phyloP scores from a whole-genome alignment of 2,888 invertebrate genomes.

The Neoaliturus tenellus region DNA sequence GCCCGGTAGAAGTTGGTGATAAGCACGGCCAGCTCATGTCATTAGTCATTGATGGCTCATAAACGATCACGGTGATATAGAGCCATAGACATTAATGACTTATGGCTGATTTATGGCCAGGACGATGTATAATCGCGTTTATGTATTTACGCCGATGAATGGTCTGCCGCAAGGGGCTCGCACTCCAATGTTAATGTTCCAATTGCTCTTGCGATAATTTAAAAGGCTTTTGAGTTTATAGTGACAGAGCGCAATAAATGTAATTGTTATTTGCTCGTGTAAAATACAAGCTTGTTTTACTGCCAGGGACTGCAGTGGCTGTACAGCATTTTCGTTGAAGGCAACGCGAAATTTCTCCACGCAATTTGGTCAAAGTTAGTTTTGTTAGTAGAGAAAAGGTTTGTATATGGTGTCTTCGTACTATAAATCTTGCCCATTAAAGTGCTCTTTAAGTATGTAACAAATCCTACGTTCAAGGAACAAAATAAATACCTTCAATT shows the following conservation, averaged over 20 bases:
- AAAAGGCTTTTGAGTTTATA: not conserved
- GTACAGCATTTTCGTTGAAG: not conserved
- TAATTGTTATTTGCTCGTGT: not conserved
- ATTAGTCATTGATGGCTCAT: slow-evolving; percentile 33
- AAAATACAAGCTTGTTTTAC: not conserved
- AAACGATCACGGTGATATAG: slow-evolving; percentile 39
- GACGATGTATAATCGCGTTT: slow-evolving; percentile 8
- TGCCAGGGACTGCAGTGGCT: not conserved
- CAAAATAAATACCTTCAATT: too few relatives aligned
- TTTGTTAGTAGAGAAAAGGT: too few relatives aligned
- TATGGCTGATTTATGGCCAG: slow-evolving; percentile 23
- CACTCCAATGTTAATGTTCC: not conserved
- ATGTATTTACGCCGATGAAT: slow-evolving; percentile 12
- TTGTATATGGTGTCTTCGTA: too few relatives aligned
- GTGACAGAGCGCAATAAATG: not conserved
- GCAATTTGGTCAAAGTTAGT: too few relatives aligned
- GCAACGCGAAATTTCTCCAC: too few relatives aligned
- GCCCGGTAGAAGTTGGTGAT: not conserved
- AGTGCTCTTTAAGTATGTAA: too few relatives aligned
- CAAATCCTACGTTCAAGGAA: too few relatives aligned
- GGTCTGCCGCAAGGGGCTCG: not conserved
- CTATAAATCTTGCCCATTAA: too few relatives aligned
- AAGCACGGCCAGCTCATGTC: not conserved
- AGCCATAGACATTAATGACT: slow-evolving; percentile 18
- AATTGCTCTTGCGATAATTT: not conserved